Evolutionary conservation across 2,888 invertebrate genomes (phyloP), one percentile per base, ranked within the genome.

Genomic region (Tetranychus truncatus): DNA sequence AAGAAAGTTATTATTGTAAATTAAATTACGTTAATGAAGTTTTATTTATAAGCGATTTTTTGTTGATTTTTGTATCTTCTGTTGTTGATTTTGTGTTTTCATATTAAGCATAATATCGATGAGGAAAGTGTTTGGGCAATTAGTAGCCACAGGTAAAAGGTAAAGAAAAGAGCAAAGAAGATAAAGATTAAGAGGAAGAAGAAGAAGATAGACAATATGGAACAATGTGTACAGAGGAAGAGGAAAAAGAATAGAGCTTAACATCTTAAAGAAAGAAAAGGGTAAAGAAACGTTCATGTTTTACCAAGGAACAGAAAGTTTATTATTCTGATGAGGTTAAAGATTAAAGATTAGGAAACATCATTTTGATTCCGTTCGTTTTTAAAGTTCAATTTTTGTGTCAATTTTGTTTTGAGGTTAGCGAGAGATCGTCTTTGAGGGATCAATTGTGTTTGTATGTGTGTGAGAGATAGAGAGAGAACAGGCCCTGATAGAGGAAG

Each of bases 381-480:
- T 55, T 55, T 34, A 34, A 34, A 34, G 1, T 34, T 34, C 34
- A 34, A 3, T 34, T 34, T 34, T 34, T 34, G 34, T 34, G 34
- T 34, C 34, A 15, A 15, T 55, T 55, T 9, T 15, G 9, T 55
- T 55, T 55, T 55, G 11, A 15, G 15, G 15, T 55, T 55, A 55
- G 55, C 55, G 55, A 55, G 55, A 55, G 55, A 55, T 55, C 55
- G 55, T 55, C 55, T 55, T 55, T 55, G 55, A 55, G 55, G 55
- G 55, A 55, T 55, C 55, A 55, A 15, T 55, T 55, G 46, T 46
- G 15, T 46, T 46, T 24, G 69, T 11, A 69, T 20, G 69, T 69
- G 15, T 11, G 69, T 20, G 69, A 55, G 69, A 69, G 69, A 69
- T 1, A 69, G 69, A 69, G 69, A 69, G 69, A 69, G 69, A 24